Evolutionary conservation across 2,113 vertebrate species (phyloP).

Genomic region (Sclerurus mexicanus): DNA sequence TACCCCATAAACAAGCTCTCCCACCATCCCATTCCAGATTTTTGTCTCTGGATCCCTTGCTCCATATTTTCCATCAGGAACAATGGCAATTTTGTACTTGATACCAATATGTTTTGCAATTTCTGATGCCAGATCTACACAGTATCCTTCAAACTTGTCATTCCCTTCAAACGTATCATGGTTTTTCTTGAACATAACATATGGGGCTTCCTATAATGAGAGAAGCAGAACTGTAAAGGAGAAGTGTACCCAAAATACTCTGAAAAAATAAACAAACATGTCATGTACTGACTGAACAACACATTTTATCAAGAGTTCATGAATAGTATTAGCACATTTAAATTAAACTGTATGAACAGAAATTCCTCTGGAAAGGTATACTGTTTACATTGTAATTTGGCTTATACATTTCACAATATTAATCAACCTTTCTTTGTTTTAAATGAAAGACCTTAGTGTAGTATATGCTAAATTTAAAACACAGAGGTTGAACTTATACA

Average conservation of each 20-base stretch:
- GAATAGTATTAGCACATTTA: neutral
- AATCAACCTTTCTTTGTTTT: neutral
- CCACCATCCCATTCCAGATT: conserved; percentile 99
- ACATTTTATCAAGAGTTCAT: neutral
- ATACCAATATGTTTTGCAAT: conserved; percentile 99
- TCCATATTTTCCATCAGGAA: conserved; percentile 97
- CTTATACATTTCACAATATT: neutral
- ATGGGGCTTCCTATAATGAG: conserved; percentile 95
- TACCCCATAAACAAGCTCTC: conserved; percentile 99
- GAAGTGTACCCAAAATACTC: conserved; percentile 52
- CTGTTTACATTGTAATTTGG: neutral
- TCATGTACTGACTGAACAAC: conserved; percentile 2
- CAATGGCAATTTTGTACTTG: conserved; percentile 99
- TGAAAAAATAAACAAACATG: conserved; percentile 30
- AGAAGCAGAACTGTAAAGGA: conserved; percentile 82
- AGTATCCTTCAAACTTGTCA: conserved; percentile 97
- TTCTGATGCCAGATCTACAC: conserved; percentile 97
- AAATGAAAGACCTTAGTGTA: neutral
- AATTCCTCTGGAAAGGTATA: neutral
- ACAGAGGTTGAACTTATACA: neutral
- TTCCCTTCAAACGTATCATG: conserved; percentile 97
- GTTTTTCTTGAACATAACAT: conserved; percentile 99
- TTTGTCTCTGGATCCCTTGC: conserved; percentile 98
- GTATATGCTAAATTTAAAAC: neutral
- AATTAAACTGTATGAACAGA: conserved; percentile 15